Evolutionary conservation across 35 echinoderm and acorn worm genomes (phyloP).

Genomic region (Holothuria glaberrima): DNA sequence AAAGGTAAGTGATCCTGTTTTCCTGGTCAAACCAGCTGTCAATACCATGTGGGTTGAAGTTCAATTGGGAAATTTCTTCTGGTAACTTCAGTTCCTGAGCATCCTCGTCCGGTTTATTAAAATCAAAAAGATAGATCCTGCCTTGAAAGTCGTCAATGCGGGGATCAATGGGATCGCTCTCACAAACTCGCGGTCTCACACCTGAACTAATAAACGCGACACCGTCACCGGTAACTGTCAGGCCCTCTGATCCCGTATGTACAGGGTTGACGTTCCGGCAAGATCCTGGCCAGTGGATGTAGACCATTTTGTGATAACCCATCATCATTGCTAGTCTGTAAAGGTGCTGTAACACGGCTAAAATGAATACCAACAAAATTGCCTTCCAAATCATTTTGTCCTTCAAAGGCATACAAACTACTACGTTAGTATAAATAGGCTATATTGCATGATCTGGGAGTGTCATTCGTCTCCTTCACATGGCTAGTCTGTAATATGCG

Average conservation of each 20-base stretch:
- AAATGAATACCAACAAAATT: not conserved
- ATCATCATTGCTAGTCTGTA: conserved; percentile 14
- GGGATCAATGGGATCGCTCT: not conserved
- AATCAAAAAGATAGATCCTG: conserved; percentile 40
- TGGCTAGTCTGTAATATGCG: too few relatives aligned
- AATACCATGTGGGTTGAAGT: conserved; percentile 23
- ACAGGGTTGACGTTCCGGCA: conserved; percentile 1
- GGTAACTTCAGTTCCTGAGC: conserved; percentile 17
- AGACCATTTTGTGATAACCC: conserved; percentile 20
- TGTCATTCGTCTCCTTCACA: too few relatives aligned
- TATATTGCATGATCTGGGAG: too few relatives aligned
- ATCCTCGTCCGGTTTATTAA: conserved; percentile 1
- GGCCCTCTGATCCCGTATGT: not conserved
- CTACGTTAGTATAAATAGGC: too few relatives aligned
- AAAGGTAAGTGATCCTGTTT: not conserved
- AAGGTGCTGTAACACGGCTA: not conserved
- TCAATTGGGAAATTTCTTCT: not conserved
- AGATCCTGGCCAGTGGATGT: conserved; percentile 15
- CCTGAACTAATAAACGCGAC: conserved; percentile 1
- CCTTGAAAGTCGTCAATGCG: not conserved
- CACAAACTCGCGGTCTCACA: not conserved
- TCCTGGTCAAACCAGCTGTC: not conserved
- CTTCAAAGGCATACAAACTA: too few relatives aligned
- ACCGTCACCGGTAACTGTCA: not conserved
- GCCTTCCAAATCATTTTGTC: conserved; percentile 15